These are phyloP conservation scores for Thera obeliscata DNA, from an alignment of 2,888 invertebrate species.

Conservation along the genomic window DNA sequence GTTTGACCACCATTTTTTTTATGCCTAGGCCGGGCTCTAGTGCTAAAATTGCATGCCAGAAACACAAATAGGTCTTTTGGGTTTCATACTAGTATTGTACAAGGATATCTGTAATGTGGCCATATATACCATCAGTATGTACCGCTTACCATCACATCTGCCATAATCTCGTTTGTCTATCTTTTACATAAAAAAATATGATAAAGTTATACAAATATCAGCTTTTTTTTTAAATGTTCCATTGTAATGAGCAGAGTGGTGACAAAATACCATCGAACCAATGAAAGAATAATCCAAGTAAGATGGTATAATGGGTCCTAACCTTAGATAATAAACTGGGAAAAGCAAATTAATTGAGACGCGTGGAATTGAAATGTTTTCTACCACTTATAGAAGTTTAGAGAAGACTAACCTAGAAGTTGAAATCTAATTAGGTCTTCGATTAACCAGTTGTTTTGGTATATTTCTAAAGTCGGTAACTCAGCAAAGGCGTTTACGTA, in stretches of 20 bases:
- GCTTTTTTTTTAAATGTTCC: no score
- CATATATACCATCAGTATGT: no score
- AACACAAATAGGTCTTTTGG: no score
- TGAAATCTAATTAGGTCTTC: slow-evolving; percentile 2
- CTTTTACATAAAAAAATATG: no score
- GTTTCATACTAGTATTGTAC: no score
- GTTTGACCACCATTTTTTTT: no score
- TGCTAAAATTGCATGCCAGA: no score
- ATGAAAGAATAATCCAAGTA: neutral
- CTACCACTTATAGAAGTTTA: slow-evolving; percentile 3
- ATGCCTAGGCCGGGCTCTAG: no score
- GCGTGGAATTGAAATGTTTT: slow-evolving; percentile 44
- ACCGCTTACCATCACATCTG: no score
- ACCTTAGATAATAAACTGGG: slow-evolving; percentile 26
- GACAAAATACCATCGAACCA: neutral
- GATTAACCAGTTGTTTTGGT: neutral
- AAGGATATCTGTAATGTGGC: no score
- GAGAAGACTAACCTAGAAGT: slow-evolving; percentile 1
- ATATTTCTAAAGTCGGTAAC: neutral
- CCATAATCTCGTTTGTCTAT: no score
- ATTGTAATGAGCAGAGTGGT: neutral
- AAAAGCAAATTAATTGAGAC: slow-evolving; percentile 54
- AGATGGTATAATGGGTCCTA: neutral
- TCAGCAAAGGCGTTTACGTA: neutral
- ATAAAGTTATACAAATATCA: no score